Base-by-base conservation (phyloP, 1,140 invertebrate species). In the Alviniconcha marisindica region DNA sequence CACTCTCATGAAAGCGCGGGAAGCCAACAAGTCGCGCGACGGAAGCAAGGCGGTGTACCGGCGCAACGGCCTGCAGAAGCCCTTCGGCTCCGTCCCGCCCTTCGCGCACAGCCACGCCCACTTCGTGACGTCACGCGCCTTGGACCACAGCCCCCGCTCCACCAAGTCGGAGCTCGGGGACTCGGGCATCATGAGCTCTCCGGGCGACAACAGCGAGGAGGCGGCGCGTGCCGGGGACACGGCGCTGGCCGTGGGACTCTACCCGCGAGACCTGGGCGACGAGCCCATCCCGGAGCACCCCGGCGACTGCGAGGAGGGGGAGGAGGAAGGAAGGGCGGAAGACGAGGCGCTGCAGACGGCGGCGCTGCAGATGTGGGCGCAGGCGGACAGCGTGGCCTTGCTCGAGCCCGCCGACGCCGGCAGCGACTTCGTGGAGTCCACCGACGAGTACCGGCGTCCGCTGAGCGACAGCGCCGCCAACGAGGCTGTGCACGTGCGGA, bases 1-100 rank as follows among this genome's bases (percentile, higher is more conserved):
- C 60, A 81, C 42, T n/a, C 38, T 85, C 10, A 56, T 63, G 66
- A 40, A 51, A 2, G 84, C 80, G 4, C 80, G 84, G 1, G 81
- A 82, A 33, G 81, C 81, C 18, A 85, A 85, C 77, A 82, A 54
- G 76, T 80, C 78, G 28, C 60, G 36, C 42, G 54, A 66, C 56
- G 78, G 78, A 7, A 7, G 5, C 44, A 80, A 21, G 24, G 3
- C 40, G 1, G 14, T 31, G 10, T 31, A 66, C 38, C 66, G 31
- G 60, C 21, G 78, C 21, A 80, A 69, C 36, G 78, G 60, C 0
- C 3, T 66, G 21, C 78, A 66, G 7, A 80, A 69, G 28, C 40
- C 78, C n/a, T 21, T 80, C 24, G 28, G n/a, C 18, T 28, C 24
- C 31, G 21, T 31, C 15, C 60, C 28, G 15, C 33, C 51, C 15